phyloP scores from a whole-genome alignment of 53 echinoderm and acorn worm species.

The Stichopus horrens region DNA sequence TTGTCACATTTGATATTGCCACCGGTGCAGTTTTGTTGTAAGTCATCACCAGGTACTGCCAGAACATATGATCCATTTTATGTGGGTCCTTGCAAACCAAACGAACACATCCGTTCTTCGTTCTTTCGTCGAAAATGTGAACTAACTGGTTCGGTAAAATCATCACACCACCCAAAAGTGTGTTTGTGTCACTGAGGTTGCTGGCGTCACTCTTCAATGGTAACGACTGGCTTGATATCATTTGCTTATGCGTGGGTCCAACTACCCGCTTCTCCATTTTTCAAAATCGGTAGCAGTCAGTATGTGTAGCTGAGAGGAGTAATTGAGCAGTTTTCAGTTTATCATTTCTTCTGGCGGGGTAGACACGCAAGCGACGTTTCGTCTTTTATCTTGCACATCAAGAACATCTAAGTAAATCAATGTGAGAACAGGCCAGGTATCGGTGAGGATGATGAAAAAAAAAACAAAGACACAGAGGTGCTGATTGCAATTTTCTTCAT shows the following conservation, averaged over 20 bases:
- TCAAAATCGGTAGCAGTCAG: not conserved
- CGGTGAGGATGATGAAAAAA: no score
- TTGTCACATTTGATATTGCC: constrained; percentile 4
- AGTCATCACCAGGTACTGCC: not conserved
- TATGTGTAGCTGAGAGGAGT: no score
- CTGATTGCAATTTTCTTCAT: no score
- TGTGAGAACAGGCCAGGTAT: no score
- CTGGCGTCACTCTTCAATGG: not conserved
- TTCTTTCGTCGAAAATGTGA: not conserved
- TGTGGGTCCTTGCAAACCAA: not conserved
- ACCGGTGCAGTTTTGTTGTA: not conserved
- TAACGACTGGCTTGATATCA: not conserved
- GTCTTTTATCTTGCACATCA: no score
- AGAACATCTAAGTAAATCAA: no score
- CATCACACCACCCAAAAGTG: not conserved
- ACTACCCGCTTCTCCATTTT: not conserved
- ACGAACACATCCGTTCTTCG: not conserved
- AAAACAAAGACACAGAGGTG: no score
- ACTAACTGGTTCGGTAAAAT: not conserved
- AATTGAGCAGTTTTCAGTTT: no score
- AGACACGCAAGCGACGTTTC: no score
- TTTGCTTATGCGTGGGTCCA: not conserved
- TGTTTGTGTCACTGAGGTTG: not conserved
- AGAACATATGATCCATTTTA: not conserved
- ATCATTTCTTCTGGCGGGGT: no score